Evolutionary conservation across 2,797 vertebrate genomes (phyloP).

Genomic region (Falco columbarius): DNA sequence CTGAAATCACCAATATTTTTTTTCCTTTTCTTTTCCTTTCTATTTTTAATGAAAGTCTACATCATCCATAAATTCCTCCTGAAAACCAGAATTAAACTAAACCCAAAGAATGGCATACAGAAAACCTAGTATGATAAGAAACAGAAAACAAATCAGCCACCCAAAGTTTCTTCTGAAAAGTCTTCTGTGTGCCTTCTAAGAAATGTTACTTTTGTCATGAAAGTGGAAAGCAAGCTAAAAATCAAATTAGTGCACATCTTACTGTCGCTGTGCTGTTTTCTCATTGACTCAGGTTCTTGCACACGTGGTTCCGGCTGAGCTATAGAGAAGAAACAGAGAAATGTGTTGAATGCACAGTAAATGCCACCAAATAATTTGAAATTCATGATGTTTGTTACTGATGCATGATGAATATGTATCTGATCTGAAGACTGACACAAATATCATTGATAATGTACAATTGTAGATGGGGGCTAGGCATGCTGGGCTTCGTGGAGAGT

Average conservation of each 20-base stretch:
- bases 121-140: neutral
- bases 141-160: neutral
- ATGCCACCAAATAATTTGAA: accelerated
- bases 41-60: neutral
- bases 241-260: neutral
- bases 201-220: neutral
- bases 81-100: neutral
- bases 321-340: neutral
- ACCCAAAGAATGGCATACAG: neutral
- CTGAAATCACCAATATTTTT: neutral
- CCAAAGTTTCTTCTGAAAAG: neutral
- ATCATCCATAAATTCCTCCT: neutral
- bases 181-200: neutral
- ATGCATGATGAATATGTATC: neutral
- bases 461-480: neutral
- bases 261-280: neutral
- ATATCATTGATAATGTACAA: neutral
- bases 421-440: neutral
- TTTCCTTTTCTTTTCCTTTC: neutral
- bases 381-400: neutral
- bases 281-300: neutral
- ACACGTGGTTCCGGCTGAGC: neutral
- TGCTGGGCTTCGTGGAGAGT: neutral
- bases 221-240: neutral
- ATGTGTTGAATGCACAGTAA: neutral